A percentile compares a stretch with the other conserved stretches of the same genome.
Conservation (phyloP, 2,113 vertebrate genomes). For the Leptosomus discolor region DNA sequence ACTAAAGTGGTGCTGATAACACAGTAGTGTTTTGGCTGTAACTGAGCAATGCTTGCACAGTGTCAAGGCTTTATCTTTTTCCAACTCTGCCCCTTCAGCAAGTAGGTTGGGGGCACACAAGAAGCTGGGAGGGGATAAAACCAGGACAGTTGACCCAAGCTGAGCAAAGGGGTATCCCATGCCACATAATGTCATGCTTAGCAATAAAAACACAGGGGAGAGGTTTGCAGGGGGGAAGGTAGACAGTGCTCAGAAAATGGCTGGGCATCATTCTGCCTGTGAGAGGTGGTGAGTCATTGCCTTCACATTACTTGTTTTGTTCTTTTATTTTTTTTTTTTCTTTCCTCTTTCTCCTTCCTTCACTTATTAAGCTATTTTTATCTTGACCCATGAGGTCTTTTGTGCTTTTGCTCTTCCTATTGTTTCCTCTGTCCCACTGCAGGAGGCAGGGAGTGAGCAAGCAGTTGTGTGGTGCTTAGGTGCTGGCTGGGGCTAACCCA, state of each 20-base stretch:
- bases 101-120: neutral
- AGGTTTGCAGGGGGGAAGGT: neutral
- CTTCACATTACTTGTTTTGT: neutral
- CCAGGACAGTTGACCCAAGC: neutral
- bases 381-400: neutral
- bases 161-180: neutral
- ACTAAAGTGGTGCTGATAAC: neutral
- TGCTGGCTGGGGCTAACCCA: neutral
- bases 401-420: neutral
- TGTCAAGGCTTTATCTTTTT: neutral
- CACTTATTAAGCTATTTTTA: neutral
- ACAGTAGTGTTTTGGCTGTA: neutral
- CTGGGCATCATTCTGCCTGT: neutral
- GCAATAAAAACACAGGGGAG: neutral
- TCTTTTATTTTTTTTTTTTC: neutral
- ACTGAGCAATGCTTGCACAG: neutral
- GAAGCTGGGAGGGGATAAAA: neutral
- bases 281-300: neutral
- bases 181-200: neutral
- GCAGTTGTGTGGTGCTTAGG: fast-evolving
- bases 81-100: fast-evolving
- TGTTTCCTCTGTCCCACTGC: neutral
- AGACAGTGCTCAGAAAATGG: neutral
- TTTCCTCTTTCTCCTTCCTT: neutral
- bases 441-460: neutral